Conservation (phyloP, 1,140 invertebrate genomes). For the Pseudomyrmex cubaensis region DNA sequence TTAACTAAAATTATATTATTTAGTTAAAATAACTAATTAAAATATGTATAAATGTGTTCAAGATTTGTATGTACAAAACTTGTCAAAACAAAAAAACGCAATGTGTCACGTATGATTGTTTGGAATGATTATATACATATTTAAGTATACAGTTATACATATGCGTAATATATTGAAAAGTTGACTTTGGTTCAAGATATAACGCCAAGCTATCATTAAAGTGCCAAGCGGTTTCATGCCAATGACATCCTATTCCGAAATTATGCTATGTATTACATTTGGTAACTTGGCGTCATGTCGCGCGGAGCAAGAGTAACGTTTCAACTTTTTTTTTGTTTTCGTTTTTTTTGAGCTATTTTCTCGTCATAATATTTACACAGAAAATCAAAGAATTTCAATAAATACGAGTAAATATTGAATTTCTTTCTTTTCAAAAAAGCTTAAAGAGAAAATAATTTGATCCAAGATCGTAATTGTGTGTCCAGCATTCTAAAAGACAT, state of each 20-base stretch:
- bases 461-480: slow-evolving; percentile 53
- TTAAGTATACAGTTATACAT: background rate
- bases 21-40: slow-evolving; percentile 1
- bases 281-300: slow-evolving; percentile 79
- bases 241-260: slow-evolving; percentile 78
- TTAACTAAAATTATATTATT: background rate
- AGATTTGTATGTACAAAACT: background rate
- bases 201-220: slow-evolving; percentile 64
- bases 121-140: slow-evolving; percentile 17
- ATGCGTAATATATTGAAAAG: background rate
- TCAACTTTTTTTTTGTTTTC: slow-evolving; percentile 61
- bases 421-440: slow-evolving; percentile 34
- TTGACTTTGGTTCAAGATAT: background rate
- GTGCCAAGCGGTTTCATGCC: slow-evolving; percentile 80
- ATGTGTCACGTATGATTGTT: background rate
- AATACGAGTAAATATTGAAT: background rate
- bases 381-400: slow-evolving; percentile 26
- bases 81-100: background rate
- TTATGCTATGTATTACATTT: slow-evolving; percentile 78
- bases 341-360: slow-evolving; percentile 33
- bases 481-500: slow-evolving; percentile 45
- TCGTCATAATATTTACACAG: slow-evolving; percentile 43
- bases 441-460: slow-evolving; percentile 43
- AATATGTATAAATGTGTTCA: too few relatives aligned
- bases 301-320: slow-evolving; percentile 78